These are phyloP conservation scores for Speoplatyrhinus poulsoni DNA, from an alignment of 2,113 vertebrate genomes.

Conservation along the genomic window DNA sequence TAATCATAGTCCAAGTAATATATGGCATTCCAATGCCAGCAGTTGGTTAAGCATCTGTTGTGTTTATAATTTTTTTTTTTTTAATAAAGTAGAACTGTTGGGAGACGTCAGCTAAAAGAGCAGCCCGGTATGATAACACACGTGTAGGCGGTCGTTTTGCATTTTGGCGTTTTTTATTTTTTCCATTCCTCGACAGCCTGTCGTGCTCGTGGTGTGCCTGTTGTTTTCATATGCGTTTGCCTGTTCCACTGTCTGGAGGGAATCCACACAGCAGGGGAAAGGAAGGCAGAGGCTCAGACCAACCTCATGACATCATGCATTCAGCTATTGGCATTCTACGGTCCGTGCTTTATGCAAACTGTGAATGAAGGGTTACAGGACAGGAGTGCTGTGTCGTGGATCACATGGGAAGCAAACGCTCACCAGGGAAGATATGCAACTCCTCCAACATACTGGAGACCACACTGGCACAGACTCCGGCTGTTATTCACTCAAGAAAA, in stretches of 20 bases:
- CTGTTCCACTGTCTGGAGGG: slow-evolving; percentile 38
- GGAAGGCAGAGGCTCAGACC: slow-evolving; percentile 42
- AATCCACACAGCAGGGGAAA: slow-evolving; percentile 26
- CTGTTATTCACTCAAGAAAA: not conserved
- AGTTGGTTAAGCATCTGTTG: slow-evolving; percentile 1
- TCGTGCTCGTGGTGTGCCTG: slow-evolving; percentile 22
- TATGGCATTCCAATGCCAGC: not conserved
- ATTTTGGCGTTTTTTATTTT: slow-evolving; percentile 14
- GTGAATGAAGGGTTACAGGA: slow-evolving; percentile 57
- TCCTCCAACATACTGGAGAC: slow-evolving; percentile 20
- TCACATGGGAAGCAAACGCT: slow-evolving; percentile 47
- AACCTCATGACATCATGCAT: slow-evolving; percentile 42
- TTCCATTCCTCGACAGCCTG: slow-evolving; percentile 19
- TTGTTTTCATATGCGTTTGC: slow-evolving; percentile 17
- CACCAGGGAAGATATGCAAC: slow-evolving; percentile 48
- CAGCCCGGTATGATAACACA: slow-evolving; percentile 15
- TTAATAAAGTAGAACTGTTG: not conserved
- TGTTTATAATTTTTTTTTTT: not conserved
- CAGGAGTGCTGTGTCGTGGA: slow-evolving; percentile 41
- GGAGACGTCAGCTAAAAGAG: not conserved
- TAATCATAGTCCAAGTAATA: not conserved
- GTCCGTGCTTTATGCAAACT: slow-evolving; percentile 60
- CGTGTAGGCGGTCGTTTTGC: slow-evolving; percentile 32
- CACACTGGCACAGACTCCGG: not conserved
- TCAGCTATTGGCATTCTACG: slow-evolving; percentile 48